phyloP scores from a whole-genome alignment of 2,797 vertebrate genomes.

The Prunella strophiata region DNA sequence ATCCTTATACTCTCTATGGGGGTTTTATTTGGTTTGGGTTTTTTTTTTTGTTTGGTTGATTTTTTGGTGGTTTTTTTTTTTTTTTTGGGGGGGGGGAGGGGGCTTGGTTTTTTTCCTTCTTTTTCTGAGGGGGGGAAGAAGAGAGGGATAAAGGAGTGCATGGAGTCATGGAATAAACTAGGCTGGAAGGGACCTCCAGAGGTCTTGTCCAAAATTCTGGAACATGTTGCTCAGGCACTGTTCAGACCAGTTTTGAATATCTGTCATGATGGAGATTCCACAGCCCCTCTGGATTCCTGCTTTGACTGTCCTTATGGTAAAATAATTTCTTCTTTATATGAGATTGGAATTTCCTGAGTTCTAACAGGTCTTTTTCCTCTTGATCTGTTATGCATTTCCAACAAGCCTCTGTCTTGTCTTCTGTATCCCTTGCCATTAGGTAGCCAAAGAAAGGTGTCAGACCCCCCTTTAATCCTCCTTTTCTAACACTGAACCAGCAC shows the following conservation, averaged over 20 bases:
- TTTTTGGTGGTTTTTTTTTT: too few relatives aligned
- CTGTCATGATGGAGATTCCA: background rate
- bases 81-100: too few relatives aligned
- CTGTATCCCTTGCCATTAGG: background rate
- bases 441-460: background rate
- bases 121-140: rapidly evolving
- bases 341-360: background rate
- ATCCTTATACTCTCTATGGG: background rate
- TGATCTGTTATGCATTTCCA: background rate
- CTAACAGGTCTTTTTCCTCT: background rate
- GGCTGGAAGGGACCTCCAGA: background rate
- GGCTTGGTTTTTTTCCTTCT: background rate
- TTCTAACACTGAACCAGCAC: background rate
- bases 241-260: background rate
- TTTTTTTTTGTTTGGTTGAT: too few relatives aligned
- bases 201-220: background rate
- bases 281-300: background rate
- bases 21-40: background rate
- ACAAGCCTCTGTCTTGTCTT: background rate
- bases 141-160: background rate
- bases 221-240: background rate
- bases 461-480: background rate
- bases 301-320: background rate
- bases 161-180: background rate
- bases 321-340: background rate